Base-by-base conservation (phyloP, 2,888 invertebrate species). In the Phortica okadai region DNA sequence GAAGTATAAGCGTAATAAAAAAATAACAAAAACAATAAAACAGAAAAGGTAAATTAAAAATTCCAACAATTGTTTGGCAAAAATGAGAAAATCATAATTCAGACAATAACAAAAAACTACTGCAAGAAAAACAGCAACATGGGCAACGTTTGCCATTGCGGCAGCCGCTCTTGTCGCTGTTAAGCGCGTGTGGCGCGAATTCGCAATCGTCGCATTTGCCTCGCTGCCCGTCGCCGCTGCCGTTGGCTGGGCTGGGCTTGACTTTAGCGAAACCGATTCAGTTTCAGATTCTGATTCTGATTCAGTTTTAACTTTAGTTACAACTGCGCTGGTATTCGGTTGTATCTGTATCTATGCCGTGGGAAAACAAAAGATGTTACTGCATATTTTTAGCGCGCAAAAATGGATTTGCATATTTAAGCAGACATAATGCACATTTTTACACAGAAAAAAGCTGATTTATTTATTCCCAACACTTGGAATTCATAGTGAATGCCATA, bases 331-430 rank as follows among this genome's bases (percentile, higher is more conserved):
- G 10, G 50, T 6, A 11, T 50, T 50, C 50, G 50, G 10, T 11
- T 50, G 10, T 50, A 50, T 50, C 50, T 50, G 50, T 14, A 50
- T 8, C 50, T 11, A 8, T 50, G 50, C 78, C 81, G 86, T 87
- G 88, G 84, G 86, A 86, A 86, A 80, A 82, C 81, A 80, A 80
- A 86, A 83, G 85, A 83, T 87, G 83, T 76, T 81, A 76, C 79
- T 80, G 80, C 79, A 77, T 81, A 82, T 80, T 81, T 82, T 84
- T 79, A 66, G 78, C 74, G 16, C 69, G 62, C 73, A 78, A 74
- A 79, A 77, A 81, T 77, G 79, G 83, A 86, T 86, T 86, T 87
- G 84, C 84, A 84, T 87, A 84, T 80, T 84, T 84, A 80, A 86
- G 77, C 79, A 79, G 75, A 67, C 58, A 72, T 64, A 72, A 74